These are phyloP conservation scores for Cyclina sinensis DNA, from an alignment of 1,140 invertebrate species.

Conservation along the genomic window DNA sequence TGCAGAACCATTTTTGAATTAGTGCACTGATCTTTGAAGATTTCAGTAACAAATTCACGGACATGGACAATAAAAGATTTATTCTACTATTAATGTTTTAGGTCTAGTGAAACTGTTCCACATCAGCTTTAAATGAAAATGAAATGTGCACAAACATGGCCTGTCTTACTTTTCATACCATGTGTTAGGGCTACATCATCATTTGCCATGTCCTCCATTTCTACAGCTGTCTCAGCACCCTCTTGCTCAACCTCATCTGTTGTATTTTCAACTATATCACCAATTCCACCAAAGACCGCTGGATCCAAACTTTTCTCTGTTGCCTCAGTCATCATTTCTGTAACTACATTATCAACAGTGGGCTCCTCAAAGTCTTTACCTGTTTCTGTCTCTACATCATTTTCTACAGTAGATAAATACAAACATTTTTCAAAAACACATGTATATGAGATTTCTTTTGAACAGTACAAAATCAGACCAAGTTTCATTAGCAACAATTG, in stretches of 20 bases:
- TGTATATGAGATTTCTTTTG: constrained; percentile 1
- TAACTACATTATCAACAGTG: background rate
- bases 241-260: background rate
- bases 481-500: background rate
- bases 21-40: constrained; percentile 6
- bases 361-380: background rate
- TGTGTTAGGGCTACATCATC: constrained; percentile 6
- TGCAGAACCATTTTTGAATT: background rate
- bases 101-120: background rate
- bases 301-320: background rate
- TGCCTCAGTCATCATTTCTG: background rate
- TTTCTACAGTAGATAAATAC: no score
- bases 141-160: background rate
- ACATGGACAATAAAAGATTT: constrained; percentile 11
- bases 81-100: constrained; percentile 5
- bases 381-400: no score
- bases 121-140: background rate
- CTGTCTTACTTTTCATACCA: constrained; percentile 8
- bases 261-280: background rate
- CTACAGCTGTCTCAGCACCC: constrained; percentile 1
- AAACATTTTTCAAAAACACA: no score
- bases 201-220: background rate
- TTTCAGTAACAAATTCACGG: constrained; percentile 9
- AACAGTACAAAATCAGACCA: background rate
- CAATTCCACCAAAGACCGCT: background rate